Conservation (phyloP, 1,140 invertebrate species). For the Colletes latitarsis region DNA sequence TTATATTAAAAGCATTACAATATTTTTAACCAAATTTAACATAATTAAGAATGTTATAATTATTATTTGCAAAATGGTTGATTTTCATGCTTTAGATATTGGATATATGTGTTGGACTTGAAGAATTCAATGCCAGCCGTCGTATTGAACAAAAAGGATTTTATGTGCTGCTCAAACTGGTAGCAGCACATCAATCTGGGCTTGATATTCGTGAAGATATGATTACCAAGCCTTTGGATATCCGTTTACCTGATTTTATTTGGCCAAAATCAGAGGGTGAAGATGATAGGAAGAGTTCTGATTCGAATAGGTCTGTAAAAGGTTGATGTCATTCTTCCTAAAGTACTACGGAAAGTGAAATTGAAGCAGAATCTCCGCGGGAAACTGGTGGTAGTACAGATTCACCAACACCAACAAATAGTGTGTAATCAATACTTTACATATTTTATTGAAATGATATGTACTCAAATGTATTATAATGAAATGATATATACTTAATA, state of each 20-base stretch:
- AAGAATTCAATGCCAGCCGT: slow-evolving; percentile 64
- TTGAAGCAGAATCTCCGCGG: slow-evolving; percentile 83
- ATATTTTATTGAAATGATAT: too few relatives aligned
- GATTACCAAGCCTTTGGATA: slow-evolving; percentile 85
- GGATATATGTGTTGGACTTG: slow-evolving; percentile 83
- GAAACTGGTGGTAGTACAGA: slow-evolving; percentile 84
- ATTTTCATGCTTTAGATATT: slow-evolving; percentile 82
- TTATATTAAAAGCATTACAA: neutral
- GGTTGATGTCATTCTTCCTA: slow-evolving; percentile 69
- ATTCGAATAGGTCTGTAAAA: slow-evolving; percentile 61
- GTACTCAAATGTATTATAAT: too few relatives aligned
- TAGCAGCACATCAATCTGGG: slow-evolving; percentile 92
- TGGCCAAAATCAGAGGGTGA: slow-evolving; percentile 81
- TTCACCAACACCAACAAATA: slow-evolving; percentile 93
- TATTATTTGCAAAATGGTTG: neutral
- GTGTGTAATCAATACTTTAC: too few relatives aligned
- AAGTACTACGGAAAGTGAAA: slow-evolving; percentile 80
- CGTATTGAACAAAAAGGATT: slow-evolving; percentile 91
- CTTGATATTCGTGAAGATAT: slow-evolving; percentile 87
- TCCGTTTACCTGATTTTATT: slow-evolving; percentile 89
- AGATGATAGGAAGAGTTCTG: slow-evolving; percentile 68
- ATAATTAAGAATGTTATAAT: neutral
- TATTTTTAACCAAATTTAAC: neutral
- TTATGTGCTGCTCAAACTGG: slow-evolving; percentile 92
- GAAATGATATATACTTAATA: too few relatives aligned